These are phyloP conservation scores for Koerneria pararmatus DNA, from an alignment of 2,888 invertebrate species.

Conservation along the genomic window DNA sequence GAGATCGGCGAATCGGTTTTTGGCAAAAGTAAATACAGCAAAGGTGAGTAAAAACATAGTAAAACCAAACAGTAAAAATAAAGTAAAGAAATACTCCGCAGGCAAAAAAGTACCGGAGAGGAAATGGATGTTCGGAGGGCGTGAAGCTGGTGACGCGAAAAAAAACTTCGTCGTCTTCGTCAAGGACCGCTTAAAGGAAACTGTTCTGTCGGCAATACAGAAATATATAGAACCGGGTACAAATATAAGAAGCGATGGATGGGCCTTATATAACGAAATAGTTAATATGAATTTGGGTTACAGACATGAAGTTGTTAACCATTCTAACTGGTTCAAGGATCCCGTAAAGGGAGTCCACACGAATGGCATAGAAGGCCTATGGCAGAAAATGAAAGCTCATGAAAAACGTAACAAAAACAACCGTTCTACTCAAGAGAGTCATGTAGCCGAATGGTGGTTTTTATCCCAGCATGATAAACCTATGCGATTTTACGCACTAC, in stretches of 20 bases:
- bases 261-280: slow-evolving; percentile 14
- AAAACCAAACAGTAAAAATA: too few species aligned
- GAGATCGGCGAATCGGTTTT: slow-evolving; percentile 9
- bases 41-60: not conserved
- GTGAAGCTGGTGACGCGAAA: not conserved
- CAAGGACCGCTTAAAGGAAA: not conserved
- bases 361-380: slow-evolving; percentile 13
- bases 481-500: too few species aligned
- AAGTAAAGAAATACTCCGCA: not conserved
- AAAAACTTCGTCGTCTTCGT: slow-evolving; percentile 1
- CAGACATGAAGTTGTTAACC: slow-evolving; percentile 12
- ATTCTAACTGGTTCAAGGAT: slow-evolving; percentile 19
- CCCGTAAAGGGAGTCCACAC: slow-evolving; percentile 22
- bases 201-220: slow-evolving; percentile 12
- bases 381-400: slow-evolving; percentile 16
- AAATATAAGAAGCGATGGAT: slow-evolving; percentile 6
- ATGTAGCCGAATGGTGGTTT: not conserved
- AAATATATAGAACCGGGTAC: slow-evolving; percentile 8
- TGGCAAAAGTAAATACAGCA: not conserved
- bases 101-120: not conserved
- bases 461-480: too few species aligned
- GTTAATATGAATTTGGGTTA: slow-evolving; percentile 4
- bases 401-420: slow-evolving; percentile 3
- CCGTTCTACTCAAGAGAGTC: not conserved
- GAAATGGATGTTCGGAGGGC: slow-evolving; percentile 9